Evolutionary conservation across 2,888 invertebrate species (phyloP).

Genomic region (Mayetiola destructor): DNA sequence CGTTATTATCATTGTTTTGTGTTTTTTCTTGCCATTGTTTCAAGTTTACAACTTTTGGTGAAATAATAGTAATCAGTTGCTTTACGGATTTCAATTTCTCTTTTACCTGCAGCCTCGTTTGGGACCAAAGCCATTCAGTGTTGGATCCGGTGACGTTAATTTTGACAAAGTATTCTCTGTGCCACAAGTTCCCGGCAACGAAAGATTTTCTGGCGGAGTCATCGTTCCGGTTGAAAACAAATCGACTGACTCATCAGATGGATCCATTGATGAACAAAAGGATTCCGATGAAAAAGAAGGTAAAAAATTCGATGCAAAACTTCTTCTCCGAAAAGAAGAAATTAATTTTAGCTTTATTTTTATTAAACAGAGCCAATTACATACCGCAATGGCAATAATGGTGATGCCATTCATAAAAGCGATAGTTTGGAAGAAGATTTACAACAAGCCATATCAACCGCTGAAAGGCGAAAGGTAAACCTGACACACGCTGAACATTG

Average conservation of each 20-base stretch:
- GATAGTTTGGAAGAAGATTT: constrained; percentile 39
- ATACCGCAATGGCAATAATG: constrained; percentile 18
- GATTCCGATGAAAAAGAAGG: constrained; percentile 6
- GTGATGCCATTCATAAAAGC: constrained; percentile 27
- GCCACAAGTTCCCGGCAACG: constrained; percentile 48
- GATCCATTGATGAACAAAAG: constrained; percentile 27
- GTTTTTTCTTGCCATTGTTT: constrained; percentile 10
- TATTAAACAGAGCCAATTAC: neutral
- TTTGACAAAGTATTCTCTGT: constrained; percentile 73
- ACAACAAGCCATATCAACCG: constrained; percentile 62
- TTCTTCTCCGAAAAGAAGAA: neutral
- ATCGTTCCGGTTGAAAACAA: constrained; percentile 18
- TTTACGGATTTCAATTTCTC: constrained; percentile 16
- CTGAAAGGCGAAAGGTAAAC: constrained; percentile 55
- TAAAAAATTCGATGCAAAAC: too few species aligned
- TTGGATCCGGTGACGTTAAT: constrained; percentile 57
- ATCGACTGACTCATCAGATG: constrained; percentile 28
- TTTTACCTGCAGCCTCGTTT: constrained; percentile 52
- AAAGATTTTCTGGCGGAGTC: neutral
- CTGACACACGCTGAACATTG: neutral
- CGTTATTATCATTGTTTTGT: constrained; percentile 13
- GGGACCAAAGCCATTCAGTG: constrained; percentile 74
- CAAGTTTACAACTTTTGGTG: neutral
- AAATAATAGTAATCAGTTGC: neutral
- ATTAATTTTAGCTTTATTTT: neutral